Conservation (phyloP, 2,888 invertebrate species). For the Cephus nigrinus region DNA sequence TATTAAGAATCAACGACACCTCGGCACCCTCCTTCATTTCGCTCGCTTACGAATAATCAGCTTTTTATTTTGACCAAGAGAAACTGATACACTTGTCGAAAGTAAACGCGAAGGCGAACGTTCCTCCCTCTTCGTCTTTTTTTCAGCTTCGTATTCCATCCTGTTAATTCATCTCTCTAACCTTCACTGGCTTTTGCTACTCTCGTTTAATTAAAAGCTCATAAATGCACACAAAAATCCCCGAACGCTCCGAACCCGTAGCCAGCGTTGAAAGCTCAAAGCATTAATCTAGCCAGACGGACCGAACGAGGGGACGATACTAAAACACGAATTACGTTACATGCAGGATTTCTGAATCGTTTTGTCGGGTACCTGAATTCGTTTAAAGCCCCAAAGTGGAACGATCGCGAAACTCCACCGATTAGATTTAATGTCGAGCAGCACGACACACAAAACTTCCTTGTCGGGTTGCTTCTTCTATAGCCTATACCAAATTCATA, state of each 20-base stretch:
- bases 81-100: not conserved
- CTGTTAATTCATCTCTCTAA: not conserved
- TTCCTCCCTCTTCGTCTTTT: not conserved
- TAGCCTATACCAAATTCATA: not conserved
- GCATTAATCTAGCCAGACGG: not conserved
- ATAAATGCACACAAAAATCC: not conserved
- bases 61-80: slow-evolving; percentile 11
- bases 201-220: not conserved
- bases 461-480: not conserved
- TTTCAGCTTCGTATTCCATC: not conserved
- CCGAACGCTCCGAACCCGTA: not conserved
- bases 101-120: not conserved
- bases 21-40: not conserved
- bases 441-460: slow-evolving; percentile 43
- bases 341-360: not conserved
- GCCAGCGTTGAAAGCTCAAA: not conserved
- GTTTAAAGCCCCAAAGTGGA: slow-evolving; percentile 2
- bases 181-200: not conserved
- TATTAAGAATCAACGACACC: slow-evolving; percentile 13
- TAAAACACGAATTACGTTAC: not conserved
- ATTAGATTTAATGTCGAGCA: slow-evolving; percentile 40
- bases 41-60: slow-evolving; percentile 12
- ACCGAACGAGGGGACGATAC: not conserved
- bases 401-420: slow-evolving; percentile 24
- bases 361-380: not conserved